Percentiles rank a stretch among this genome's conserved stretches.
Evolutionary conservation across 2,113 vertebrate genomes (phyloP).

Genomic region (Cyanoramphus novaezelandiae): DNA sequence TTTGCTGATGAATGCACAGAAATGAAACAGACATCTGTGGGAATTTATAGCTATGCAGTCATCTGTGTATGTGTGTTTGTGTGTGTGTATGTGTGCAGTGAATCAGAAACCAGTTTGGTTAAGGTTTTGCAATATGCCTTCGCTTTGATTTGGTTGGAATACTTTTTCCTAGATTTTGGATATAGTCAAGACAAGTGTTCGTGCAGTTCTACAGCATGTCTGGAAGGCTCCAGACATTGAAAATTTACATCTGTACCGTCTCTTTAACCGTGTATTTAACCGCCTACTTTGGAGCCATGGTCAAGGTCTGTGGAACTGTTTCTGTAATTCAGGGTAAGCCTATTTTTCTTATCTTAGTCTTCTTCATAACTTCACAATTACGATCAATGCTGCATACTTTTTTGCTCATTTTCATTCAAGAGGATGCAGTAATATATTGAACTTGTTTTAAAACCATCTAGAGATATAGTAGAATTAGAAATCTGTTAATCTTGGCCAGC

Average conservation of each 20-base stretch:
- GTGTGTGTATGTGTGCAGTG: not conserved
- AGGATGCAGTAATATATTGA: not conserved
- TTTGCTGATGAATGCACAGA: not conserved
- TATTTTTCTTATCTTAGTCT: not conserved
- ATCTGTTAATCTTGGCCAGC: not conserved
- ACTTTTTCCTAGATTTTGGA: conserved; percentile 86
- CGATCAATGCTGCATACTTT: not conserved
- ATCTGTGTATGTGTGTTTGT: not conserved
- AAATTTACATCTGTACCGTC: conserved; percentile 87
- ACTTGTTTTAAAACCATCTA: not conserved
- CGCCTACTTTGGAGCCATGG: conserved; percentile 95
- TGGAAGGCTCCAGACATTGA: conserved; percentile 93
- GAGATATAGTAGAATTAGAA: not conserved
- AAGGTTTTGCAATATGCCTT: not conserved
- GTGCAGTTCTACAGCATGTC: conserved; percentile 86
- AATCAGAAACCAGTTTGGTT: not conserved
- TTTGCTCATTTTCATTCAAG: not conserved
- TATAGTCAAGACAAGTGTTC: conserved; percentile 91
- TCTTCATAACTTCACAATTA: not conserved
- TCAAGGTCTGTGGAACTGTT: conserved; percentile 96
- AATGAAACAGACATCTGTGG: not conserved
- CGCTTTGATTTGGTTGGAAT: conserved; percentile 19
- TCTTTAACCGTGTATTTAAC: conserved; percentile 93
- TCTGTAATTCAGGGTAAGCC: conserved; percentile 90
- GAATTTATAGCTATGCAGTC: not conserved